phyloP scores from a whole-genome alignment of 2,888 invertebrate species.

The Syrphus vitripennis region DNA sequence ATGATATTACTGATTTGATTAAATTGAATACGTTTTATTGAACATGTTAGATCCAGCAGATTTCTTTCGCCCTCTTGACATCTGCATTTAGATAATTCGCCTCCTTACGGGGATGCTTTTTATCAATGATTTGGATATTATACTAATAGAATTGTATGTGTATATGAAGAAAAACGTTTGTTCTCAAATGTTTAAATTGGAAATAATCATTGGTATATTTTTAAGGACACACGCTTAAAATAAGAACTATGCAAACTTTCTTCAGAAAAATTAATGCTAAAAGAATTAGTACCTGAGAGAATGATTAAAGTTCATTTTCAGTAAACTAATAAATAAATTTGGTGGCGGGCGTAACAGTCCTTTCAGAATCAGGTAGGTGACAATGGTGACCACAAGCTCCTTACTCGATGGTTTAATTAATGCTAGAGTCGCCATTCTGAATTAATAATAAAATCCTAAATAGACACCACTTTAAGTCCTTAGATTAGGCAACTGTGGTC shows the following conservation, averaged over 20 bases:
- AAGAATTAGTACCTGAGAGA: neutral
- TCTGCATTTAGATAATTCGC: neutral
- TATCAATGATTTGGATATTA: neutral
- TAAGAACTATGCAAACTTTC: neutral
- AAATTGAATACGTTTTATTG: constrained; percentile 9
- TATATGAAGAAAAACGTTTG: neutral
- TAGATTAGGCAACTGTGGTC: no score
- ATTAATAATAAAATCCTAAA: no score
- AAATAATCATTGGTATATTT: neutral
- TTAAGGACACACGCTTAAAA: neutral
- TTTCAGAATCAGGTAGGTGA: no score
- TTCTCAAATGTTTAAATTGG: neutral
- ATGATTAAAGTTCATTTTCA: no score
- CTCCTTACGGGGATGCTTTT: neutral
- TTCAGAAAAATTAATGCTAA: no score
- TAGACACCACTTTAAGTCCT: no score
- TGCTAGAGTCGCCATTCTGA: no score
- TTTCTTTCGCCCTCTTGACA: neutral
- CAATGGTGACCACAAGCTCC: no score
- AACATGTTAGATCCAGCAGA: neutral
- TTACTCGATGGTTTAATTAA: no score
- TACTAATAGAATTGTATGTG: neutral
- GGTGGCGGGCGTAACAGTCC: no score
- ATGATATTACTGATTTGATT: constrained; percentile 14
- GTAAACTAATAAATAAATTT: no score